A percentile compares a stretch with the other conserved stretches of the same genome.
phyloP scores from a whole-genome alignment of 2,888 invertebrate species.

The Blastobasis lacticolella region DNA sequence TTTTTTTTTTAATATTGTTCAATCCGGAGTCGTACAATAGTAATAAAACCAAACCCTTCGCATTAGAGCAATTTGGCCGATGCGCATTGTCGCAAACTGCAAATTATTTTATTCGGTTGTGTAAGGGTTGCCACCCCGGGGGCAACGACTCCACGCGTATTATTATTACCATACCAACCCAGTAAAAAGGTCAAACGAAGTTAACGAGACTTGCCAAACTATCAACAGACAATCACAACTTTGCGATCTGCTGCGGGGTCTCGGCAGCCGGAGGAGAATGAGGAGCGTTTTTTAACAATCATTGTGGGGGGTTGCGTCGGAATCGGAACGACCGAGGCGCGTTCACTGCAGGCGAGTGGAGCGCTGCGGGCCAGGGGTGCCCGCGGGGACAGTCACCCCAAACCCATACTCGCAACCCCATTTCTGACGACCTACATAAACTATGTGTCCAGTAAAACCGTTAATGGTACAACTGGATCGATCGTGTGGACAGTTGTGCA shows the following conservation, averaged over 20 bases:
- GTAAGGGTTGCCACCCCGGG: conserved; percentile 62
- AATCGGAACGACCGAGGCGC: conserved; percentile 24
- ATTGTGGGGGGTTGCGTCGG: too few relatives aligned
- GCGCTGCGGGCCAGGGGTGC: conserved; percentile 52
- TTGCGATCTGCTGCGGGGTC: too few relatives aligned
- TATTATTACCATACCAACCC: conserved; percentile 53
- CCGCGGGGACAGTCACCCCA: conserved; percentile 46
- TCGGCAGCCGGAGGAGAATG: too few relatives aligned
- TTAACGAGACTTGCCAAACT: too few relatives aligned
- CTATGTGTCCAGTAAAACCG: conserved; percentile 60
- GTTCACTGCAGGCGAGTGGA: too few relatives aligned
- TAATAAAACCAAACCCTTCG: too few relatives aligned
- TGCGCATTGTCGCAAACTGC: conserved; percentile 39
- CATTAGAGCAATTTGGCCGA: too few relatives aligned
- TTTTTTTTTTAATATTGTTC: too few relatives aligned
- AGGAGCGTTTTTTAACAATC: too few relatives aligned
- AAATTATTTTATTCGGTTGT: conserved; percentile 42
- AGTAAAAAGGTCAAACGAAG: conserved; percentile 13
- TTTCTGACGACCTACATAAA: conserved; percentile 60
- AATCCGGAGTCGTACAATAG: too few relatives aligned
- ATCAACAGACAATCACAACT: too few relatives aligned
- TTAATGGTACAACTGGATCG: conserved; percentile 62
- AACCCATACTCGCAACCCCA: conserved; percentile 56
- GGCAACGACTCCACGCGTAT: conserved; percentile 51
- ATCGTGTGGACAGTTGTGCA: conserved; percentile 67